phyloP scores from a whole-genome alignment of 2,888 invertebrate species.

The Nesidiocoris tenuis region DNA sequence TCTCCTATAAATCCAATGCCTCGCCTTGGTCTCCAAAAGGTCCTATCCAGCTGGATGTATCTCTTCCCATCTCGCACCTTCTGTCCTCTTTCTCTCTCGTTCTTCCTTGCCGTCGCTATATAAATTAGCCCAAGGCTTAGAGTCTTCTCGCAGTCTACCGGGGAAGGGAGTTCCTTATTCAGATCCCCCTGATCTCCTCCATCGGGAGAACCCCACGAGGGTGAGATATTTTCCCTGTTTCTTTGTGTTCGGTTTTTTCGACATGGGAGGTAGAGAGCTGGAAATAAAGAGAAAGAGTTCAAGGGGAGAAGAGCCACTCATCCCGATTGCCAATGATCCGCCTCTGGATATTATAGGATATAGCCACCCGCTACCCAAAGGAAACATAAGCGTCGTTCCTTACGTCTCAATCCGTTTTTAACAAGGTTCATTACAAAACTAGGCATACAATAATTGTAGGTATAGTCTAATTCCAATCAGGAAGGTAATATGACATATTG shows the following conservation, averaged over 20 bases:
- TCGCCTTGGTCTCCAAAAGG: neutral
- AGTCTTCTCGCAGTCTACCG: neutral
- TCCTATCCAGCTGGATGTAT: no score
- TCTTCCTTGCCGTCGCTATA: constrained; percentile 13
- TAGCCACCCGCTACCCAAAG: neutral
- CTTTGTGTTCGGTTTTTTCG: constrained; percentile 7
- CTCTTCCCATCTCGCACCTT: no score
- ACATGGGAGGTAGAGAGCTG: neutral
- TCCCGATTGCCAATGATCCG: constrained; percentile 2
- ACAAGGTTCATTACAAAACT: no score
- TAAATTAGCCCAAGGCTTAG: constrained; percentile 5
- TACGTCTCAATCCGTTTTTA: no score
- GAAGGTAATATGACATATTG: no score
- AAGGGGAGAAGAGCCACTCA: constrained; percentile 5
- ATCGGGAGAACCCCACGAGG: neutral
- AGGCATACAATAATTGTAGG: no score
- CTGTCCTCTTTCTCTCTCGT: constrained; percentile 18
- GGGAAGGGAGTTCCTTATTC: neutral
- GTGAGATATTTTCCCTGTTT: neutral
- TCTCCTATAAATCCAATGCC: constrained; percentile 37
- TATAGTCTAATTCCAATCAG: no score
- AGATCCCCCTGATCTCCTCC: neutral
- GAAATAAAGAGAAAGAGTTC: neutral
- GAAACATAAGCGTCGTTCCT: no score
- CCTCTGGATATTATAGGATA: neutral